phyloP scores from a whole-genome alignment of 2,888 invertebrate genomes.

The Drosophila aldrichi region DNA sequence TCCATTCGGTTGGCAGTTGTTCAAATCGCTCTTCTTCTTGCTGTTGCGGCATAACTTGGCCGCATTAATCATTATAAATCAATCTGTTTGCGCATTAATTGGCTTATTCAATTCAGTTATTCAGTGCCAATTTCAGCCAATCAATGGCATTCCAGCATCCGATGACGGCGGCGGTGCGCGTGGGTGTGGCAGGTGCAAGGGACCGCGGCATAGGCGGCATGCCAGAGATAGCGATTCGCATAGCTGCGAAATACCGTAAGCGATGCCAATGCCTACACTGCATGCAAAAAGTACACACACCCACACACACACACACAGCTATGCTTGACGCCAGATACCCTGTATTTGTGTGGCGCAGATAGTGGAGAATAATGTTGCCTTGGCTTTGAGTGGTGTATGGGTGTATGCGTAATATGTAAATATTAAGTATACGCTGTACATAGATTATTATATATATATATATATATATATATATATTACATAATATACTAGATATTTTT shows the following conservation, averaged over 20 bases:
- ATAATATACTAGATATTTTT: no score
- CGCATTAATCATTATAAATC: constrained; percentile 78
- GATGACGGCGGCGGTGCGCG: background rate
- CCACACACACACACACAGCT: background rate
- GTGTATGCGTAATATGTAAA: background rate
- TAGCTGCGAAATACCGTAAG: constrained; percentile 62
- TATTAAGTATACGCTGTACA: background rate
- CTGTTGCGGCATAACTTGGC: constrained; percentile 58
- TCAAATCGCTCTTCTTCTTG: constrained; percentile 18
- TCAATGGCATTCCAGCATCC: constrained; percentile 28
- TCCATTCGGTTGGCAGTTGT: no score
- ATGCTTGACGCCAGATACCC: constrained; percentile 1
- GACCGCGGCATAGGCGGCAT: constrained; percentile 44
- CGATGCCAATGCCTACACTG: constrained; percentile 59
- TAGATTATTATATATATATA: no score
- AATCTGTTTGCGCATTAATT: constrained; percentile 63
- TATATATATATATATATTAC: no score
- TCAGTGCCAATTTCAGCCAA: constrained; percentile 39
- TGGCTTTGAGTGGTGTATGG: background rate
- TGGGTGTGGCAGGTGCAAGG: constrained; percentile 19
- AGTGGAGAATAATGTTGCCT: background rate
- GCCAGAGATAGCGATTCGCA: constrained; percentile 57
- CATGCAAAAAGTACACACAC: constrained; percentile 50
- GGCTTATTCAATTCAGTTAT: constrained; percentile 27
- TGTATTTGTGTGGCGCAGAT: background rate